These are phyloP conservation scores for Orthonychiurus folsomi DNA, from an alignment of 2,888 invertebrate genomes.

Conservation along the genomic window DNA sequence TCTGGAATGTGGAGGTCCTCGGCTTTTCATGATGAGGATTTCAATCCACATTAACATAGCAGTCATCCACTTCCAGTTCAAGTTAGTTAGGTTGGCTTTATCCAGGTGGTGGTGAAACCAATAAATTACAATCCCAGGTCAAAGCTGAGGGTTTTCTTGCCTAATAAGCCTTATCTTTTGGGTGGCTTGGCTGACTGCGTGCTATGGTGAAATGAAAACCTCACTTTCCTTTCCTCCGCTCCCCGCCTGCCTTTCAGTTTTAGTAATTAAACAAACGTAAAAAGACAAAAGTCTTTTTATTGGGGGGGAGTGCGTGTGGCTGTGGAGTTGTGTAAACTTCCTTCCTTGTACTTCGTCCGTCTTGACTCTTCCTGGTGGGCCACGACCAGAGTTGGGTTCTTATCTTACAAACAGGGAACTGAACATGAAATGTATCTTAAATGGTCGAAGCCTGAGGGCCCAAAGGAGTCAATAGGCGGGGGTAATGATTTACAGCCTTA, in stretches of 20 bases:
- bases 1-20: too few relatives aligned
- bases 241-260: background rate
- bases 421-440: slow-evolving; percentile 10
- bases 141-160: too few relatives aligned
- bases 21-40: too few relatives aligned
- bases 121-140: too few relatives aligned
- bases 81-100: too few relatives aligned
- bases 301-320: background rate
- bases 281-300: slow-evolving; percentile 1
- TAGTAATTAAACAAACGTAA: background rate
- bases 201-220: too few relatives aligned
- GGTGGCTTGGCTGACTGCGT: too few relatives aligned
- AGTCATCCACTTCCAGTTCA: too few relatives aligned
- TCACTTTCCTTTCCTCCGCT: background rate
- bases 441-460: background rate
- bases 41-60: too few relatives aligned
- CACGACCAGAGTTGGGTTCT: background rate
- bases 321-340: background rate
- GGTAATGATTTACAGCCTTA: background rate
- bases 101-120: too few relatives aligned
- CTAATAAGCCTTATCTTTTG: too few relatives aligned
- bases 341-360: background rate
- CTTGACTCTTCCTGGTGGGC: slow-evolving; percentile 8
- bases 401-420: background rate
- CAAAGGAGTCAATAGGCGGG: background rate